phyloP scores from a whole-genome alignment of 2,113 vertebrate genomes.

The Nyctibius bracteatus region DNA sequence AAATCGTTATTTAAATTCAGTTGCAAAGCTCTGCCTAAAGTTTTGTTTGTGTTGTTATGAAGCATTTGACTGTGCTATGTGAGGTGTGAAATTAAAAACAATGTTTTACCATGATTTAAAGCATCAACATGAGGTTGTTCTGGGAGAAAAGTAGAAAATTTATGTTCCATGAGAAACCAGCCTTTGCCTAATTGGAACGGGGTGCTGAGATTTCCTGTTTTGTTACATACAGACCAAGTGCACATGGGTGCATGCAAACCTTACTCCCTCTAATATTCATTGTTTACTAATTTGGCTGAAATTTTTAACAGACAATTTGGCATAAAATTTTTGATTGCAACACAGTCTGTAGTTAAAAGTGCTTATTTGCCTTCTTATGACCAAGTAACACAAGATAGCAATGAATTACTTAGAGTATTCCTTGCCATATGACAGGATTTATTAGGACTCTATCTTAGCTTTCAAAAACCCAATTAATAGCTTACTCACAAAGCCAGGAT shows the following conservation, averaged over 20 bases:
- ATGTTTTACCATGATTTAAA: slow-evolving; percentile 51
- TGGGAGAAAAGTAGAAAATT: slow-evolving; percentile 12
- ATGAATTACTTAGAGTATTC: background rate
- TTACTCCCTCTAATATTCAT: background rate
- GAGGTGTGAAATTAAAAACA: slow-evolving; percentile 74
- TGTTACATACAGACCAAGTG: background rate
- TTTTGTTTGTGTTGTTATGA: slow-evolving; percentile 65
- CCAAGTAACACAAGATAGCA: background rate
- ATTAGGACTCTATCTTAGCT: background rate
- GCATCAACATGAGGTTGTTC: slow-evolving; percentile 22
- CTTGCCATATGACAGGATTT: background rate
- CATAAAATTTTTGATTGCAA: slow-evolving; percentile 10
- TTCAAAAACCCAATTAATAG: background rate
- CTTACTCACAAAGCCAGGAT: background rate
- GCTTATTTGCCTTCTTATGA: background rate
- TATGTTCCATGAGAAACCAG: slow-evolving; percentile 26
- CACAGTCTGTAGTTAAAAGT: background rate
- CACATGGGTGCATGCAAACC: background rate
- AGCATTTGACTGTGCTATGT: slow-evolving; percentile 66
- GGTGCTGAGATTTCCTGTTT: slow-evolving; percentile 57
- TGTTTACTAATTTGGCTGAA: slow-evolving; percentile 39
- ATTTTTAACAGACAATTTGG: slow-evolving; percentile 12
- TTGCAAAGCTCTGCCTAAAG: slow-evolving; percentile 62
- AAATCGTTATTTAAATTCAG: slow-evolving; percentile 23
- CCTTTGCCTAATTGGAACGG: slow-evolving; percentile 1